Conservation (phyloP, 2,888 invertebrate genomes). For the Megamerina dolium region DNA sequence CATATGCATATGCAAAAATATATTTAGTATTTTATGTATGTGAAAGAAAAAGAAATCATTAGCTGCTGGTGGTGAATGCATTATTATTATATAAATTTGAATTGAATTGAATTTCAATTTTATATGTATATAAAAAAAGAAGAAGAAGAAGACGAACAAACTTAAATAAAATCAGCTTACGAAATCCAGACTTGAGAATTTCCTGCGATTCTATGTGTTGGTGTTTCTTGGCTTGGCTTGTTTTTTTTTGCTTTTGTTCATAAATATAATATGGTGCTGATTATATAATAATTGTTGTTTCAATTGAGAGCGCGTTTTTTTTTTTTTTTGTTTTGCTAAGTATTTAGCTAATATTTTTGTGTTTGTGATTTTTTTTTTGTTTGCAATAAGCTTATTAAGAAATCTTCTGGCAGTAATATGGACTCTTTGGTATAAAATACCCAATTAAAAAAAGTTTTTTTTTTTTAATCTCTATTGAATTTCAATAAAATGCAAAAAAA, state of each 20-base stretch:
- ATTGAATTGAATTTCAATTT: neutral
- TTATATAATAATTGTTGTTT: no score
- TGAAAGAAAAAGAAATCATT: no score
- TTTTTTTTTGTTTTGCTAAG: conserved; percentile 10
- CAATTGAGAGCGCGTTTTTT: conserved; percentile 5
- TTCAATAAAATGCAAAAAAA: conserved; percentile 9
- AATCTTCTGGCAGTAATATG: conserved; percentile 50
- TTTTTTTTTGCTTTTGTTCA: no score
- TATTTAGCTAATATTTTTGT: conserved; percentile 12
- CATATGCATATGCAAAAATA: no score
- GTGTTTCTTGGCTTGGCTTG: neutral
- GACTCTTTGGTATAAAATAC: conserved; percentile 48
- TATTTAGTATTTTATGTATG: no score
- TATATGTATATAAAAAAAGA: neutral
- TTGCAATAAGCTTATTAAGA: conserved; percentile 44
- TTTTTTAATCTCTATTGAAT: no score
- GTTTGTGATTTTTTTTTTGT: conserved; percentile 5
- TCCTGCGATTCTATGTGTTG: conserved; percentile 14
- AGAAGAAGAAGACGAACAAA: neutral
- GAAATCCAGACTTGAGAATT: conserved; percentile 27
- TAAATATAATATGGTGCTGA: no score
- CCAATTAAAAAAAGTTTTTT: conserved; percentile 32
- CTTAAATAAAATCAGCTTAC: conserved; percentile 7
- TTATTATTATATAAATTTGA: no score
- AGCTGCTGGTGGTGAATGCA: no score